Base-by-base conservation (phyloP, 2,113 vertebrate genomes). In the Aspidoscelis tigris region DNA sequence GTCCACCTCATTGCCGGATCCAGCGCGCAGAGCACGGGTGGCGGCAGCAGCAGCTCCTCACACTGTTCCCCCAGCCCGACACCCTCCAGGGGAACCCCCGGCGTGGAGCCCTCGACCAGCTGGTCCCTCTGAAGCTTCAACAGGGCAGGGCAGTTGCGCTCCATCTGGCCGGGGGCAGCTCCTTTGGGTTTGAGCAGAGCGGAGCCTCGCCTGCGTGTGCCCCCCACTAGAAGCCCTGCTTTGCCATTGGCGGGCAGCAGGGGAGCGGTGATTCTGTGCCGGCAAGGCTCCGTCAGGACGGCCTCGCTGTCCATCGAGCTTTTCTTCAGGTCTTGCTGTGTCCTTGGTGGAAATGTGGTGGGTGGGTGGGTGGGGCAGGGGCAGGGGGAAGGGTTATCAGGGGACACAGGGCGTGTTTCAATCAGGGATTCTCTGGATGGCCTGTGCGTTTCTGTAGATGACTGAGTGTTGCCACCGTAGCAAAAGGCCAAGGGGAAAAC, bases 21-120 rank as follows among this genome's bases (percentile, higher is more conserved):
- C 10, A 87, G 94, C 84, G n/a, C 95, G 26, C 96, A 95, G 84
- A 96, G 95, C 69, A 81, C 89, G 3, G 91, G 95, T 84, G 95
- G 92, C 26, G 85, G 87, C 3, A 55, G 91, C 91, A 87, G 93
- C 91, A 88, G 88, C 88, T 82, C 77, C 88, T 96, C 96, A 39
- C 96, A 96, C 93, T 96, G 95, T 80, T 96, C 96, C 0, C 94
- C 95, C 58, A 97, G 96, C 90, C 96, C 96, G 90, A 96, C 96
- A 90, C 96, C 96, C 41, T 96, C 96, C 2, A 92, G 96, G 92
- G 96, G 96, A 84, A 96, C 96, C 9, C 96, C 96, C 80, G 85
- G 95, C 0, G 93, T 93, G 3, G 96, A 97, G 94, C 96, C 96
- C 89, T 96, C 96, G 75, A 97, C 96, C 93, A 97, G 96, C 93